phyloP scores from a whole-genome alignment of 2,113 vertebrate species.

The Dendrocopos noguchii region DNA sequence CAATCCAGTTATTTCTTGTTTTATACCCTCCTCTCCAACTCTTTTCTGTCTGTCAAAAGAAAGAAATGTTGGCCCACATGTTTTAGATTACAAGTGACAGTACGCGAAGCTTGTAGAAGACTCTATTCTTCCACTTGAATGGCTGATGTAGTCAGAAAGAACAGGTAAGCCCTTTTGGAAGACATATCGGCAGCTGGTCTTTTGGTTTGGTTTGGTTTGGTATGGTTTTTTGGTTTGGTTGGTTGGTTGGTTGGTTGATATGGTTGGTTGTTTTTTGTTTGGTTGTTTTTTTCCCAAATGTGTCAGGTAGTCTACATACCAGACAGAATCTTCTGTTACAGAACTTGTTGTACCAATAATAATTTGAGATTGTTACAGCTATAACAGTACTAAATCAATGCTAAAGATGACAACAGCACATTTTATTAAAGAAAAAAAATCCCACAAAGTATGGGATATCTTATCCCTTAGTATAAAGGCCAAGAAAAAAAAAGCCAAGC shows the following conservation, averaged over 20 bases:
- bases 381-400: conserved; percentile 21
- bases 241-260: no score
- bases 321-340: background rate
- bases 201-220: background rate
- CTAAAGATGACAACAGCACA: background rate
- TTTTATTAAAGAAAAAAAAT: background rate
- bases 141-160: conserved; percentile 14
- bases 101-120: background rate
- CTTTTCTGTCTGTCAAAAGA: background rate
- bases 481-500: background rate
- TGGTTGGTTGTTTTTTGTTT: background rate
- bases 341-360: conserved; percentile 25
- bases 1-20: background rate
- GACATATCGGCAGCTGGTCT: conserved; percentile 5
- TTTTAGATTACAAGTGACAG: background rate
- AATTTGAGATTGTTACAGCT: background rate
- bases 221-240: no score
- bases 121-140: background rate
- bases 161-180: conserved; percentile 31
- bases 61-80: background rate
- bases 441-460: background rate
- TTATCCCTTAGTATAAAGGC: background rate
- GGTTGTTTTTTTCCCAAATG: background rate
- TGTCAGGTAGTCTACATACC: conserved; percentile 28
- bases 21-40: background rate